phyloP scores from a whole-genome alignment of 1,140 invertebrate genomes.

The Physella acuta region DNA sequence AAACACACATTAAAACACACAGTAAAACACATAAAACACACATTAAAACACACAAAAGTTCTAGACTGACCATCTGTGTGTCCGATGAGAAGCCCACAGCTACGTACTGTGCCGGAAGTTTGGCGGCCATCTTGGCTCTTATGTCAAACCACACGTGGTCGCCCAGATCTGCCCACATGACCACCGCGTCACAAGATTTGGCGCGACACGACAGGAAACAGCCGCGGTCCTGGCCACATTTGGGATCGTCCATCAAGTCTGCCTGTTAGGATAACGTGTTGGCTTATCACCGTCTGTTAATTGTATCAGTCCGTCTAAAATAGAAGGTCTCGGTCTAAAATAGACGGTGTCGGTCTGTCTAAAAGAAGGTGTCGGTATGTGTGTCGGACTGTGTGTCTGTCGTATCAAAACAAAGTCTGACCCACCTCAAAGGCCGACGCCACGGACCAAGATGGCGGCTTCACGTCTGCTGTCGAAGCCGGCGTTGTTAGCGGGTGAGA shows the following conservation, averaged over 20 bases:
- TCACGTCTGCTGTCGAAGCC: not conserved
- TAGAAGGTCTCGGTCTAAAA: too few species aligned
- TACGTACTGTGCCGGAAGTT: slow-evolving; percentile 17
- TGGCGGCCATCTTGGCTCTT: slow-evolving; percentile 2
- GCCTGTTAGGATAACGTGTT: too few species aligned
- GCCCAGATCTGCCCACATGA: slow-evolving; percentile 20
- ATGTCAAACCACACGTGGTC: slow-evolving; percentile 29
- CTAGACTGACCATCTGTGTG: slow-evolving; percentile 31
- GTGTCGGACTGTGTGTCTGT: too few species aligned
- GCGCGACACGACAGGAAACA: slow-evolving; percentile 24
- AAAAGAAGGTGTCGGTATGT: too few species aligned
- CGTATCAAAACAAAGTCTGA: too few species aligned
- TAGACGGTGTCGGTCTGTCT: too few species aligned
- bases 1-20: too few species aligned
- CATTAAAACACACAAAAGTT: too few species aligned
- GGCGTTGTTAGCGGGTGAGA: too few species aligned
- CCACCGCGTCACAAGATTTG: slow-evolving; percentile 21
- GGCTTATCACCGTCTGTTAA: too few species aligned
- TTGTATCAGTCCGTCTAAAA: too few species aligned
- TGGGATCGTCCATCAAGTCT: not conserved
- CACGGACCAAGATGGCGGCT: not conserved
- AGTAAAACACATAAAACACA: too few species aligned
- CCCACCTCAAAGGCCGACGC: not conserved
- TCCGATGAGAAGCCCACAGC: slow-evolving; percentile 30
- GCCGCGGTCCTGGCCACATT: slow-evolving; percentile 25